Conservation (phyloP, 1,140 invertebrate species). For the Cepaea nemoralis region DNA sequence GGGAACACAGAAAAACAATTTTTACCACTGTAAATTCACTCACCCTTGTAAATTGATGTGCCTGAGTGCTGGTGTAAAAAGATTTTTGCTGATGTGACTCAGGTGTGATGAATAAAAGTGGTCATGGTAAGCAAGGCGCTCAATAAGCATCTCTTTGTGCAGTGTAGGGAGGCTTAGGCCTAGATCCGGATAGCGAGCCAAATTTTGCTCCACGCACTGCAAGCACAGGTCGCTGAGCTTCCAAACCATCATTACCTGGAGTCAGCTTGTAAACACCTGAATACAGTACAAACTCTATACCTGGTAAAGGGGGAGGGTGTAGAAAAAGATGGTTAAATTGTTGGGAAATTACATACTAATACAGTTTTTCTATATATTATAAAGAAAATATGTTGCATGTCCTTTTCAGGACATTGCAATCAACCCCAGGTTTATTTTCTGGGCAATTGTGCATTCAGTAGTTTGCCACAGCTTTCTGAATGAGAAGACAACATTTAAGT, state of each 20-base stretch:
- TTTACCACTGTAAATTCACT: background rate
- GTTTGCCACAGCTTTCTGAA: too few relatives aligned
- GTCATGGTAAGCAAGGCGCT: conserved; percentile 59
- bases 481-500: too few relatives aligned
- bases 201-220: conserved; percentile 52
- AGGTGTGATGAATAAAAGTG: conserved; percentile 51
- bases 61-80: conserved; percentile 51
- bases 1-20: too few relatives aligned
- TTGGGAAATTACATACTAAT: background rate
- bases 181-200: conserved; percentile 51
- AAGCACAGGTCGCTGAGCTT: conserved; percentile 57
- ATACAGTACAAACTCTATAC: background rate
- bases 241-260: conserved; percentile 54
- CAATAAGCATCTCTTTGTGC: conserved; percentile 61
- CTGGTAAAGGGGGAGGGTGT: too few relatives aligned
- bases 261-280: background rate
- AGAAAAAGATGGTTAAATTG: too few relatives aligned
- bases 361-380: conserved; percentile 22
- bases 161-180: conserved; percentile 51
- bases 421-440: too few relatives aligned
- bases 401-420: too few relatives aligned
- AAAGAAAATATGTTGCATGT: too few relatives aligned
- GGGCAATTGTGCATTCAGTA: too few relatives aligned
- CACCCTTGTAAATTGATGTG: conserved; percentile 54
- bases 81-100: conserved; percentile 49